These are phyloP conservation scores for Pao palembangensis DNA, from an alignment of 2,113 vertebrate genomes.

Conservation along the genomic window DNA sequence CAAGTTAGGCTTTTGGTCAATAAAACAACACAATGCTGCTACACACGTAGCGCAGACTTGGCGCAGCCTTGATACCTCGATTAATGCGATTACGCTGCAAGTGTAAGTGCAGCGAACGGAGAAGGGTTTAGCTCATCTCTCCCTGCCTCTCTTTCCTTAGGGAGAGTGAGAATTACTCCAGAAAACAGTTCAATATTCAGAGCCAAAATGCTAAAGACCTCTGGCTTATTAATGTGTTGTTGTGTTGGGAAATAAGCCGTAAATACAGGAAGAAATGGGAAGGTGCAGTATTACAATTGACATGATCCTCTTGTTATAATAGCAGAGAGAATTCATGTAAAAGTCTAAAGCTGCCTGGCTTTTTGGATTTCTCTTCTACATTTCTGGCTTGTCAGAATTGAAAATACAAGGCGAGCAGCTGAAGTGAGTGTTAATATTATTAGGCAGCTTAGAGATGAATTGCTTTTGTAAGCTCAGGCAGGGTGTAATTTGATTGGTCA, in stretches of 20 bases:
- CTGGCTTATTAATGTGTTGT: conserved; percentile 9
- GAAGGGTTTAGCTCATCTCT: conserved; percentile 27
- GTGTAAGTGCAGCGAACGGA: conserved; percentile 33
- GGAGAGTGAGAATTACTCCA: background rate
- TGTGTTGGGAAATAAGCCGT: background rate
- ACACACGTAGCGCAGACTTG: conserved; percentile 35
- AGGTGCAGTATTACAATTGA: background rate
- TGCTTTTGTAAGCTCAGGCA: background rate
- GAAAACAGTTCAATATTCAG: background rate
- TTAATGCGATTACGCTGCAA: conserved; percentile 48
- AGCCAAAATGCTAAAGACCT: background rate
- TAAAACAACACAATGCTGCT: conserved; percentile 43
- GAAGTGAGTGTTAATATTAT: conserved; percentile 1
- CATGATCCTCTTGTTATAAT: background rate
- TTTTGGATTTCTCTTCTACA: background rate
- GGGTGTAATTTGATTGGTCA: background rate
- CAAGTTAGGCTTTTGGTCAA: conserved; percentile 19
- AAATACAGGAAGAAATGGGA: conserved; percentile 1
- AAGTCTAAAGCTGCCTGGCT: background rate
- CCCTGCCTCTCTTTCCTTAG: background rate
- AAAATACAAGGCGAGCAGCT: background rate
- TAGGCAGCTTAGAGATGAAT: background rate
- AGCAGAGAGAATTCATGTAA: background rate
- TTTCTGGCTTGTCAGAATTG: background rate
- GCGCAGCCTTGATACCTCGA: conserved; percentile 39